A percentile compares a stretch with the other conserved stretches of the same genome.
Evolutionary conservation across 1,140 invertebrate species (phyloP).

Genomic region (Zaprionus tsacasi): DNA sequence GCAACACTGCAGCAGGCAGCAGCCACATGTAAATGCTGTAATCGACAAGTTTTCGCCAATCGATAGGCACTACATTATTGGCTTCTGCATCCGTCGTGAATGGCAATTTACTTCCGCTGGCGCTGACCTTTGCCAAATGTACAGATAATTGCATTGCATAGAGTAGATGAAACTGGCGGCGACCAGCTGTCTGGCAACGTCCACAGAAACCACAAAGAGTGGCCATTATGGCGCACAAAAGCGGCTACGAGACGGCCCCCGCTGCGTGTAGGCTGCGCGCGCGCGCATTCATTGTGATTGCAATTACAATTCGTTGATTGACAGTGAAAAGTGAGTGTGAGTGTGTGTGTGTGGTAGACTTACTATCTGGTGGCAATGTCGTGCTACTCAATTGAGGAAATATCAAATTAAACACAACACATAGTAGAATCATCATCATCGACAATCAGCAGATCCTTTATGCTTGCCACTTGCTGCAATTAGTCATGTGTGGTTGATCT

Average conservation of each 20-base stretch:
- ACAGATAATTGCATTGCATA: conserved; percentile 17
- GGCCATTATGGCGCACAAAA: conserved; percentile 5
- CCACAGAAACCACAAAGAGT: conserved; percentile 30
- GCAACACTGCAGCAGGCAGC: conserved; percentile 7
- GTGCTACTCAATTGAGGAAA: conserved; percentile 72
- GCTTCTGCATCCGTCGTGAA: conserved; percentile 1
- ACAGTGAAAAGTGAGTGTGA: conserved; percentile 32
- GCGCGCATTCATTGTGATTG: conserved; percentile 32
- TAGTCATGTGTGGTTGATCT: conserved; percentile 46
- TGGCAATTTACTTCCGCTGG: conserved; percentile 8
- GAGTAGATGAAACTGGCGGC: conserved; percentile 31
- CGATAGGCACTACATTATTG: conserved; percentile 5
- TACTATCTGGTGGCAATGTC: conserved; percentile 45
- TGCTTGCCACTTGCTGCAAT: conserved; percentile 62
- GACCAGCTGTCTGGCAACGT: conserved; percentile 63
- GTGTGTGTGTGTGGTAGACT: conserved; percentile 15
- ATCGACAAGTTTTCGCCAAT: conserved; percentile 45
- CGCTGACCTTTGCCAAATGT: conserved; percentile 55
- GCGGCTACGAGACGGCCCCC: neutral
- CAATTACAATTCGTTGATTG: conserved; percentile 46
- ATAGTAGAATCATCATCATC: conserved; percentile 34
- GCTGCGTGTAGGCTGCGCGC: conserved; percentile 1
- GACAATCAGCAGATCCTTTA: conserved; percentile 41
- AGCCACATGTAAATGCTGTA: conserved; percentile 23
- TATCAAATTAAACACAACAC: conserved; percentile 69